Percentiles rank a stretch among this genome's conserved stretches.
phyloP scores from a whole-genome alignment of 2,888 invertebrate species.

The Tetrapedia diversipes region DNA sequence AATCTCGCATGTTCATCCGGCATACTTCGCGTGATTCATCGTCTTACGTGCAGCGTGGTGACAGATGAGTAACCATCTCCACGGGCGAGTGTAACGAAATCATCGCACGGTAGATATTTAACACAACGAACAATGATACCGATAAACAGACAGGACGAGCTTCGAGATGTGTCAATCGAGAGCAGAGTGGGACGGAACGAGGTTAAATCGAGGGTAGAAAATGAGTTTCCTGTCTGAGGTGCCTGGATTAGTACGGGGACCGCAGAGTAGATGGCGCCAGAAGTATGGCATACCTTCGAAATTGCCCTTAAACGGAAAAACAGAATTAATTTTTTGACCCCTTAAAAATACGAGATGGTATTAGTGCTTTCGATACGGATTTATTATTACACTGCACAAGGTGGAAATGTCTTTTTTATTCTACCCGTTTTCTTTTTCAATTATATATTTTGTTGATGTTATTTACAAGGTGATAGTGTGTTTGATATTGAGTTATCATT shows the following conservation, averaged over 20 bases:
- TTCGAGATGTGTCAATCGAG: not conserved
- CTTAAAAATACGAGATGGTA: too few species aligned
- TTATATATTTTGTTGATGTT: too few species aligned
- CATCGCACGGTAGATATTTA: slow-evolving; percentile 13
- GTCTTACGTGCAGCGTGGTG: slow-evolving; percentile 37
- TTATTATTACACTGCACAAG: too few species aligned
- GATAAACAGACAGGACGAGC: not conserved
- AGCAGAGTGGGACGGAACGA: too few species aligned
- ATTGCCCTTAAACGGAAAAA: slow-evolving; percentile 14
- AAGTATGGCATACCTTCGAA: slow-evolving; percentile 17
- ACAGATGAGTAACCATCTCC: slow-evolving; percentile 59
- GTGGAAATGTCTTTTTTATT: too few species aligned
- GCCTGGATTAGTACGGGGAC: slow-evolving; percentile 23
- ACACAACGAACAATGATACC: slow-evolving; percentile 3
- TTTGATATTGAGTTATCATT: too few species aligned
- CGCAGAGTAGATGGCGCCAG: slow-evolving; percentile 59
- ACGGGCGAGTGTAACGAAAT: slow-evolving; percentile 27
- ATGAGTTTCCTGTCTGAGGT: slow-evolving; percentile 11
- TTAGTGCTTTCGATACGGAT: too few species aligned
- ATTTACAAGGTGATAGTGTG: too few species aligned
- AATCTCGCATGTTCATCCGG: slow-evolving; percentile 58
- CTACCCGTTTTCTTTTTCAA: too few species aligned
- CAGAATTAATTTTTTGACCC: too few species aligned
- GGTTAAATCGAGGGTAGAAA: not conserved
- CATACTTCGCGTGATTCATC: slow-evolving; percentile 65